phyloP scores from a whole-genome alignment of 2,797 vertebrate species.

The Epinephelus malabaricus region DNA sequence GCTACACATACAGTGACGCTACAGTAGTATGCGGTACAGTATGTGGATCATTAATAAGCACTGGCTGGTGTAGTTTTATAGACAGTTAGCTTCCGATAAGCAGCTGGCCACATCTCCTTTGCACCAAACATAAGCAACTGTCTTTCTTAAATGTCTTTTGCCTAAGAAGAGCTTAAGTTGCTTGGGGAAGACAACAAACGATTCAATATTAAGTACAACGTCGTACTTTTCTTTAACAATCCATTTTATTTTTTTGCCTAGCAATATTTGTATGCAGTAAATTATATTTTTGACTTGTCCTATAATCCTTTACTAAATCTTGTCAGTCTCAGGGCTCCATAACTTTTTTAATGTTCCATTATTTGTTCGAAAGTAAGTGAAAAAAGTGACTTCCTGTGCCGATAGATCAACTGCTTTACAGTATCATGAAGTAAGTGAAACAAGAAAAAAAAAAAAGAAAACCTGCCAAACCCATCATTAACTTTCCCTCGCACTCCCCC shows the following conservation, averaged over 20 bases:
- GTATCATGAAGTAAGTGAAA: conserved; percentile 28
- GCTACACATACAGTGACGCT: neutral
- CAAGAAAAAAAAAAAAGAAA: conserved; percentile 28
- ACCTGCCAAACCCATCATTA: conserved; percentile 52
- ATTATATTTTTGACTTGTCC: conserved; percentile 15
- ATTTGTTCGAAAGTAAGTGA: conserved; percentile 15
- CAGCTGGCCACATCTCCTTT: neutral
- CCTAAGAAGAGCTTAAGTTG: neutral
- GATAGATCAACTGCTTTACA: conserved; percentile 14
- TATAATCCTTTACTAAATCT: conserved; percentile 10
- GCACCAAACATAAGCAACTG: neutral
- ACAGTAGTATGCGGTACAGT: neutral
- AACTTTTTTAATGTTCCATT: conserved; percentile 3
- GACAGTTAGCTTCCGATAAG: neutral
- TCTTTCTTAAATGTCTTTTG: no score
- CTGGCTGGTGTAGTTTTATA: neutral
- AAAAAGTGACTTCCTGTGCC: conserved; percentile 1
- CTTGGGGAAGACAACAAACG: neutral
- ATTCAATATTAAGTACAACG: neutral
- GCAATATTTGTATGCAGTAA: neutral
- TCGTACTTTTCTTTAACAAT: neutral
- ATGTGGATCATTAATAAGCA: neutral
- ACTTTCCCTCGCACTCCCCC: conserved; percentile 33
- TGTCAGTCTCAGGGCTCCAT: conserved; percentile 36
- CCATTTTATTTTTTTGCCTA: fast-evolving